Evolutionary conservation across 2,113 vertebrate species (phyloP), one percentile per base, ranked within the genome.

Genomic region (Holacanthus passer): DNA sequence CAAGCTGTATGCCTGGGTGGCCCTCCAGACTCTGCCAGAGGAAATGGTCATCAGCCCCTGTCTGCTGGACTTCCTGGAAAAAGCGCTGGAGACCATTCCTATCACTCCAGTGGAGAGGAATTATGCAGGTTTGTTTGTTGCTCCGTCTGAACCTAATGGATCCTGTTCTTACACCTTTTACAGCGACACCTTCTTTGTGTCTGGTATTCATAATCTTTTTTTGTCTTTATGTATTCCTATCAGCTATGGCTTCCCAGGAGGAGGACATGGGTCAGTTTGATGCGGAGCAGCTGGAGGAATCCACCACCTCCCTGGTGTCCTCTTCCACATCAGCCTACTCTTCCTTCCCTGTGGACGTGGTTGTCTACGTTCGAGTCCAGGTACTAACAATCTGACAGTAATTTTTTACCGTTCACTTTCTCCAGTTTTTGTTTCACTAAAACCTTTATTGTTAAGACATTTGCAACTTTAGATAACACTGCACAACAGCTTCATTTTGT

Each of bases 41-140:
- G 98, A 99, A 88, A 99, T 99, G 98, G 98, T 99, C 50, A 99
- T 99, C 89, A 99, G 98, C 64, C 98, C 98, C 6, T 99, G 97
- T 90, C 89, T 99, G 22, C 92, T 99, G 80, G 98, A 99, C 88
- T 99, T 99, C 50, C 93, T 99, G 80, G 98, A 99, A 86, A 99
- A 99, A 93, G 98, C 98, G 3, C 93, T 99, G 83, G 98, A 99
- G 93, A 99, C 98, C 70, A 99, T 99, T 88, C 98, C 98, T 0
- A 99, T 99, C 86, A 99, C 98, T 60, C 98, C 98, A 3, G 96
- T 99, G 71, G 98, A 99, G 77, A 96, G 98, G 63, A 97, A 95
- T 89, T 98, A 97, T 9, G 72, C 97, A 86, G 94, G 98, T 97
- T 74, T 20, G 85, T 81, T 32, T 56, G 1, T 5, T 63, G 12